phyloP scores from a whole-genome alignment of 2,797 vertebrate species.

The Halcyon chelicuti region DNA sequence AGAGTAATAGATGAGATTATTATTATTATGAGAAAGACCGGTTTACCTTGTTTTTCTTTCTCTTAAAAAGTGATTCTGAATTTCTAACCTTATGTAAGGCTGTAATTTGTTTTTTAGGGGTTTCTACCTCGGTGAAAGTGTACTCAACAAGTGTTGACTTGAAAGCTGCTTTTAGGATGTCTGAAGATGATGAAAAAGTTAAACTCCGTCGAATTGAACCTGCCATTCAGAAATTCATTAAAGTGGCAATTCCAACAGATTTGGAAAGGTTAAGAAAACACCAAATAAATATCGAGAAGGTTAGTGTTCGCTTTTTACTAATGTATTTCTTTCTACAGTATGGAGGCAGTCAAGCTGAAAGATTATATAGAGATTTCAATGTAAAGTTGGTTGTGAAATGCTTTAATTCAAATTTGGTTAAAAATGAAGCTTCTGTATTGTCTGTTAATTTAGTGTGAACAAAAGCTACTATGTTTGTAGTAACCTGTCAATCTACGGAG shows the following conservation, averaged over 20 bases:
- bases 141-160: constrained; percentile 25
- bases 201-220: constrained; percentile 91
- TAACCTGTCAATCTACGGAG: background rate
- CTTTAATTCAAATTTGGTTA: background rate
- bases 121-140: constrained; percentile 48
- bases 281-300: constrained; percentile 97
- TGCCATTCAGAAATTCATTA: constrained; percentile 94
- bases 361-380: background rate
- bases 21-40: background rate
- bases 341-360: background rate
- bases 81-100: background rate
- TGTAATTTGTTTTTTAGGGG: constrained; percentile 28
- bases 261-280: constrained; percentile 94
- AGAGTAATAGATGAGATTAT: no score
- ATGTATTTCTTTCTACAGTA: background rate
- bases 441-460: background rate
- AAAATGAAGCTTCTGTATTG: background rate
- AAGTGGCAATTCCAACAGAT: constrained; percentile 96
- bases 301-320: constrained; percentile 61
- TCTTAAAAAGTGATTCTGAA: background rate
- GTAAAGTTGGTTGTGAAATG: background rate
- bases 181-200: constrained; percentile 89
- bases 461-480: background rate
- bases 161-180: constrained; percentile 82
- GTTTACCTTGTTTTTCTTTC: background rate